Conservation (phyloP, 2,797 vertebrate genomes). For the Triplophysa bombifrons region DNA sequence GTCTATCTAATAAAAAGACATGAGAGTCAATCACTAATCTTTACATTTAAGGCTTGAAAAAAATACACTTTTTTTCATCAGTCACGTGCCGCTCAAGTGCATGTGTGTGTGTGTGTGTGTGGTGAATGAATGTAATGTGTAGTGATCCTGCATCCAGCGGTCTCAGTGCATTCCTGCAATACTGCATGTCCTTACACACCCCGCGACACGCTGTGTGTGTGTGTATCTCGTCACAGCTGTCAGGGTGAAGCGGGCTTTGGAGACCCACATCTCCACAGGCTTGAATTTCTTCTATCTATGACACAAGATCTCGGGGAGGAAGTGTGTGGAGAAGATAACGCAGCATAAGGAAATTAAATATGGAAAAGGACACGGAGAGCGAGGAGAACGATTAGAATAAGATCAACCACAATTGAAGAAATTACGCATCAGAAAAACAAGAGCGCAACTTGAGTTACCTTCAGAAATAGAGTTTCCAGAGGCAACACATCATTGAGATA, state of each 20-base stretch:
- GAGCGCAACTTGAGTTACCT: conserved; percentile 10
- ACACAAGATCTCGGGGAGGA: conserved; percentile 58
- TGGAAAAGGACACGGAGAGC: conserved; percentile 51
- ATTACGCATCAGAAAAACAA: conserved; percentile 24
- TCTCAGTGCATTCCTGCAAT: conserved; percentile 43
- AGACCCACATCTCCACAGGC: conserved; percentile 50
- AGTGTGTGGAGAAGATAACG: conserved; percentile 56
- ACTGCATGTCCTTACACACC: conserved; percentile 43
- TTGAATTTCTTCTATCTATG: conserved; percentile 60
- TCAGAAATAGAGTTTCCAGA: neutral
- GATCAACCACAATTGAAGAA: conserved; percentile 50
- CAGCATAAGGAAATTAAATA: conserved; percentile 58
- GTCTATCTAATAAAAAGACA: too few species aligned
- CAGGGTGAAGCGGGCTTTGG: conserved; percentile 51
- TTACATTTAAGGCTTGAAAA: too few species aligned
- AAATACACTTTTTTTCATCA: too few species aligned
- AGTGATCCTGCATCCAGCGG: conserved; percentile 26
- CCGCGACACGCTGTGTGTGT: conserved; percentile 9
- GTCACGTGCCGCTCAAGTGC: too few species aligned
- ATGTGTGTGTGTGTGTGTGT: too few species aligned
- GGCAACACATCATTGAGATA: neutral
- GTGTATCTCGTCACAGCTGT: conserved; percentile 58
- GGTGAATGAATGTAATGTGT: neutral
- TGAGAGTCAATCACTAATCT: too few species aligned
- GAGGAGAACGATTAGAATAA: conserved; percentile 45